These are phyloP conservation scores for Drosophila lutescens DNA, from an alignment of 2,888 invertebrate species.

Conservation along the genomic window DNA sequence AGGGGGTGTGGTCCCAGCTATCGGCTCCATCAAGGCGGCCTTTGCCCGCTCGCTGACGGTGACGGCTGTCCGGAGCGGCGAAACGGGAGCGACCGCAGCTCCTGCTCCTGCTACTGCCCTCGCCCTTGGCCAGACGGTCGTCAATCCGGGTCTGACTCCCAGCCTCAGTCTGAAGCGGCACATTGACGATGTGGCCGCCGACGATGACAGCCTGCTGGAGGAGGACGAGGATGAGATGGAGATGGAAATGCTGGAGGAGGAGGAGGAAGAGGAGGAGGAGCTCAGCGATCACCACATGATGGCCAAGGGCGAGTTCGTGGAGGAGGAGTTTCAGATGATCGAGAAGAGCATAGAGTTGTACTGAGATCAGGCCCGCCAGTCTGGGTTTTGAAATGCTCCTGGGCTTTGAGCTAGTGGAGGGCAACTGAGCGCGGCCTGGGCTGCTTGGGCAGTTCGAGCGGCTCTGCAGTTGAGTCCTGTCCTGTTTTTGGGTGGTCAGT, in stretches of 20 bases:
- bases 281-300: conserved; percentile 44
- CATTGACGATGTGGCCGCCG: conserved; percentile 64
- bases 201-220: conserved; percentile 66
- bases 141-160: conserved; percentile 4
- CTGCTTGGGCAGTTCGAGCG: conserved; percentile 12
- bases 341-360: conserved; percentile 76
- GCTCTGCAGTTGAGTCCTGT: conserved; percentile 37
- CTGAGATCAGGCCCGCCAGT: conserved; percentile 17
- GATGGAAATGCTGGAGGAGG: conserved; percentile 25
- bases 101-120: background rate
- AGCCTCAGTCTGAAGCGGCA: conserved; percentile 34
- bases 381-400: conserved; percentile 41
- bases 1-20: background rate
- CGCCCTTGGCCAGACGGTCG: background rate
- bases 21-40: conserved; percentile 29
- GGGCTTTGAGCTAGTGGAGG: conserved; percentile 16
- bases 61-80: background rate
- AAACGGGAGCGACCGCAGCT: no score
- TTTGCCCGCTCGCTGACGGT: conserved; percentile 29
- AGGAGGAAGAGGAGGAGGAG: conserved; percentile 54
- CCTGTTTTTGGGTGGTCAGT: background rate
- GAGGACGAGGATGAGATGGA: conserved; percentile 58
- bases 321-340: conserved; percentile 67
- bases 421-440: conserved; percentile 23
- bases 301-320: conserved; percentile 62